Percentiles rank a stretch among this genome's conserved stretches.
phyloP scores from a whole-genome alignment of 2,797 vertebrate species.

The Silurus aristotelis region DNA sequence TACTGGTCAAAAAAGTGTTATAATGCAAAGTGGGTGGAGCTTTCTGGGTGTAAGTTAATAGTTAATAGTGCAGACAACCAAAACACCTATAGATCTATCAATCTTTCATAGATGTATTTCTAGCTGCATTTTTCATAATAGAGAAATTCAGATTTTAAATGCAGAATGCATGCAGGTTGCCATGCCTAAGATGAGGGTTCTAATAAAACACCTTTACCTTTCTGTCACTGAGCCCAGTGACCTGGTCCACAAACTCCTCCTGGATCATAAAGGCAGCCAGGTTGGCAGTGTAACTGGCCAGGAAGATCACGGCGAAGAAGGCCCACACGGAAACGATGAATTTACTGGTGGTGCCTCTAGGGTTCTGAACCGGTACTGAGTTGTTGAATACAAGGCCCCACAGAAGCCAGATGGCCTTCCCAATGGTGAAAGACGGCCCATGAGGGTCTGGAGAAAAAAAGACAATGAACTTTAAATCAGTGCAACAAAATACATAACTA shows the following conservation, averaged over 20 bases:
- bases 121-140: too few species aligned
- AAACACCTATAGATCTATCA: background rate
- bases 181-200: background rate
- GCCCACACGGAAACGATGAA: constrained; percentile 99
- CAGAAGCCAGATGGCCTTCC: constrained; percentile 95
- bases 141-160: background rate
- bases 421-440: constrained; percentile 95
- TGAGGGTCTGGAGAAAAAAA: constrained; percentile 81
- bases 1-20: too few species aligned
- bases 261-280: constrained; percentile 99
- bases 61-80: background rate
- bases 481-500: too few species aligned
- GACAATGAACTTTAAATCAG: too few species aligned
- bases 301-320: constrained; percentile 97
- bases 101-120: background rate
- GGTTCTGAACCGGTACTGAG: constrained; percentile 97
- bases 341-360: constrained; percentile 96
- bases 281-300: constrained; percentile 98
- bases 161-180: background rate
- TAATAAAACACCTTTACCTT: constrained; percentile 77
- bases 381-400: constrained; percentile 99
- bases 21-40: background rate
- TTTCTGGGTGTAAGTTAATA: background rate
- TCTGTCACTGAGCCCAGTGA: constrained; percentile 97
- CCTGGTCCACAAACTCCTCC: constrained; percentile 98